phyloP scores from a whole-genome alignment of 2,113 vertebrate genomes.

The Brachionichthys hirsutus region DNA sequence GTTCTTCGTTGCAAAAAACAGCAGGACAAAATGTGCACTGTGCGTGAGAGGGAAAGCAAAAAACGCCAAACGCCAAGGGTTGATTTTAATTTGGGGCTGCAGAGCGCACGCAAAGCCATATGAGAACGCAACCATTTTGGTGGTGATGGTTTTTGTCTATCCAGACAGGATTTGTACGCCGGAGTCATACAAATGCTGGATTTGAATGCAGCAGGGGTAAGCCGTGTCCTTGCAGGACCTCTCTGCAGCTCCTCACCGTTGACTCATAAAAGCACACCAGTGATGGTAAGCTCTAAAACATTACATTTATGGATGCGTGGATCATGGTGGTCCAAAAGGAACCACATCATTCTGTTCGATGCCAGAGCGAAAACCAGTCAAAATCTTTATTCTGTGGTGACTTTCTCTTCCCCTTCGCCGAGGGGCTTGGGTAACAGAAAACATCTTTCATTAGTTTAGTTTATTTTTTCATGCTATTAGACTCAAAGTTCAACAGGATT shows the following conservation, averaged over 20 bases:
- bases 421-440: constrained; percentile 55
- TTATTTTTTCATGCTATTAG: constrained; percentile 19
- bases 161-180: constrained; percentile 38
- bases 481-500: constrained; percentile 8
- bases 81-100: constrained; percentile 52
- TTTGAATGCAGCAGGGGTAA: constrained; percentile 50
- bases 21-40: constrained; percentile 42
- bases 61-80: constrained; percentile 23
- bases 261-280: constrained; percentile 51
- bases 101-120: constrained; percentile 22
- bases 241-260: constrained; percentile 33
- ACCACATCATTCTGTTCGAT: constrained; percentile 66
- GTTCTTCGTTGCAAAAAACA: constrained; percentile 49
- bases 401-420: constrained; percentile 55
- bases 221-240: constrained; percentile 70
- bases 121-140: constrained; percentile 35
- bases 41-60: constrained; percentile 31
- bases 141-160: constrained; percentile 24
- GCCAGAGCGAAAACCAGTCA: constrained; percentile 61
- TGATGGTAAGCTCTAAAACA: constrained; percentile 59
- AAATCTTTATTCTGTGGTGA: constrained; percentile 54
- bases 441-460: constrained; percentile 44
- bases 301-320: constrained; percentile 60
- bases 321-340: constrained; percentile 61
- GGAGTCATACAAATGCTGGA: constrained; percentile 46